Base-by-base conservation (phyloP, 2,797 vertebrate species). In the Microtus californicus region DNA sequence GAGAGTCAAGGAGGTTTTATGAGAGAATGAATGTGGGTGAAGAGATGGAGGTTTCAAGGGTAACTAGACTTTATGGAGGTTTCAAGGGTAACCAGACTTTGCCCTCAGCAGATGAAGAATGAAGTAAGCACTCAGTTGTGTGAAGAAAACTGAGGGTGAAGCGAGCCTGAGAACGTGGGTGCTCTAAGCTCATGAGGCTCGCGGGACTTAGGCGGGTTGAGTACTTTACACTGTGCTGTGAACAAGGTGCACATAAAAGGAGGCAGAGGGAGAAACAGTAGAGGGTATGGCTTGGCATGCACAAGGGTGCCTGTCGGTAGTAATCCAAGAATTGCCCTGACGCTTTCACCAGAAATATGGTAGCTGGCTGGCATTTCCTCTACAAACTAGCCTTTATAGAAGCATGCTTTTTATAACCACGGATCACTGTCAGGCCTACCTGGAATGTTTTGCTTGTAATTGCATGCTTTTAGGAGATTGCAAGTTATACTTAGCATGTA, bases 401-500 rank as follows among this genome's bases (percentile, higher is more conserved):
- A 95, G n/a, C 73, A 17, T 51, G 78, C 89, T 23, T 67, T 93
- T 95, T 79, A 27, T 76, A 77, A 77, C 14, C 4, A 31, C 40
- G 12, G 5, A 51, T 81, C 40, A 93, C 34, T 86, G 27, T 27
- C 85, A 90, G 76, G 23, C 9, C 48, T 80, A 56, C 34, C 7
- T 54, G 40, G 76, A 31, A 25, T 73, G 23, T 73, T 89, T 87
- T 73, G 9, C 4, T 56, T 90, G 2, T 76, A 76, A 87, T 90
- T 94, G 12, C 65, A 40, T 74, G 48, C 88, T 96, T 93, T 85
- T 15, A 89, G 63, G 31, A 78, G 71, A 73, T 15, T 74, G 31
- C 6, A 71, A 87, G 19, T 81, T 67, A 81, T 56, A 78, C 93
- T 95, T 92, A 74, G 89, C 86, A 86, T 87, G 10, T 89, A 27